A percentile compares a stretch with the other conserved stretches of the same genome.
phyloP scores from a whole-genome alignment of 2,888 invertebrate genomes.

The Acanthacorydalis orientalis region DNA sequence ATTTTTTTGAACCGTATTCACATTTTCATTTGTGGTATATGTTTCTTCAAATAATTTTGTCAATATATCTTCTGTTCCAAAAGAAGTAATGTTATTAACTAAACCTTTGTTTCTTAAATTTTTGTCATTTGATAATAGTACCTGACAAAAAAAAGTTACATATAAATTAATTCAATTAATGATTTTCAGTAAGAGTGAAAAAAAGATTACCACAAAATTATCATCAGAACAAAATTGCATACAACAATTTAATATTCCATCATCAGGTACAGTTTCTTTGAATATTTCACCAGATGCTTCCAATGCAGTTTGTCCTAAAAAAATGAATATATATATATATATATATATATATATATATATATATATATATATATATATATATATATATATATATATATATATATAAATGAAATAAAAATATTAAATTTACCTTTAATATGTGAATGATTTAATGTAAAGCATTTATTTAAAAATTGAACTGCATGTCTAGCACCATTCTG shows the following conservation, averaged over 20 bases:
- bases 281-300: conserved; percentile 36
- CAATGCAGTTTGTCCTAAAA: conserved; percentile 35
- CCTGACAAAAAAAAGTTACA: conserved; percentile 22
- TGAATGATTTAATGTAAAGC: conserved; percentile 26
- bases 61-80: conserved; percentile 16
- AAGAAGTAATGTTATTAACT: conserved; percentile 27
- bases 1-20: not conserved
- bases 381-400: no score
- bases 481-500: conserved; percentile 21
- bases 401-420: not conserved
- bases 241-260: conserved; percentile 40
- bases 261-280: conserved; percentile 35
- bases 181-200: not conserved
- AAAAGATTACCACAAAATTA: conserved; percentile 31
- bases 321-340: conserved; percentile 2
- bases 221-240: conserved; percentile 33
- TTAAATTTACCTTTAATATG: conserved; percentile 28
- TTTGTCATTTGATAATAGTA: conserved; percentile 38
- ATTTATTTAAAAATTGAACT: conserved; percentile 35
- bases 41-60: conserved; percentile 9
- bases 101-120: conserved; percentile 38
- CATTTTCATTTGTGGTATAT: not conserved
- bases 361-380: not conserved
- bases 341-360: not conserved
- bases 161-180: conserved; percentile 4